phyloP scores from a whole-genome alignment of 2,888 invertebrate species.

The Cerastoderma edule region DNA sequence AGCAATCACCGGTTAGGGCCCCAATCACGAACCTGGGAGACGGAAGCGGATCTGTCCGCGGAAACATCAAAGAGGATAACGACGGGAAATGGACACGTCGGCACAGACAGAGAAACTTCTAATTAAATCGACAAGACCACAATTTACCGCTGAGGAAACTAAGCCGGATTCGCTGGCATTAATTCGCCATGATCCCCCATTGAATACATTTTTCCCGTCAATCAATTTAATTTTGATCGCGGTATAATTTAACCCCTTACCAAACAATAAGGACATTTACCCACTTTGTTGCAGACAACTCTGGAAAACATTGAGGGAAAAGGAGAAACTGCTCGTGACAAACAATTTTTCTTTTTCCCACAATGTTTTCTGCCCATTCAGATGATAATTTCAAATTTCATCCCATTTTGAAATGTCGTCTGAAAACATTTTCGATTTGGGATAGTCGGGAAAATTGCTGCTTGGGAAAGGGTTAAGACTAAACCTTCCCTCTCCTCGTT shows the following conservation, averaged over 20 bases:
- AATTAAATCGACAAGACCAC: constrained; percentile 54
- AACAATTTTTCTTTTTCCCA: no score
- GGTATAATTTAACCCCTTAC: constrained; percentile 50
- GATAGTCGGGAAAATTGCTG: neutral
- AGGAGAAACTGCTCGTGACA: no score
- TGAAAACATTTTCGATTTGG: neutral
- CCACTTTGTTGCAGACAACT: no score
- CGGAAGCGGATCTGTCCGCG: constrained; percentile 25
- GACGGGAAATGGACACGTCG: constrained; percentile 51
- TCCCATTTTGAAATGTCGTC: no score
- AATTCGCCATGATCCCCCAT: constrained; percentile 56
- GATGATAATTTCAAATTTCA: no score
- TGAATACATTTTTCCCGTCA: constrained; percentile 62
- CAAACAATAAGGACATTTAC: no score
- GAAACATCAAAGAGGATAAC: constrained; percentile 53
- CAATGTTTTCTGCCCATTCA: no score
- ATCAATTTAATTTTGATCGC: constrained; percentile 64
- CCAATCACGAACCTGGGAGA: constrained; percentile 32
- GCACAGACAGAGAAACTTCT: constrained; percentile 44
- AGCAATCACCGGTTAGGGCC: constrained; percentile 14
- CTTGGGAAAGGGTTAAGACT: neutral
- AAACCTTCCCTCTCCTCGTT: neutral
- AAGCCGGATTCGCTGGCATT: constrained; percentile 61
- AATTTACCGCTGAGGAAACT: constrained; percentile 50
- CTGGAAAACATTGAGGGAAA: no score